Evolutionary conservation across 2,113 vertebrate genomes (phyloP).

Genomic region (Regulus satrapa): DNA sequence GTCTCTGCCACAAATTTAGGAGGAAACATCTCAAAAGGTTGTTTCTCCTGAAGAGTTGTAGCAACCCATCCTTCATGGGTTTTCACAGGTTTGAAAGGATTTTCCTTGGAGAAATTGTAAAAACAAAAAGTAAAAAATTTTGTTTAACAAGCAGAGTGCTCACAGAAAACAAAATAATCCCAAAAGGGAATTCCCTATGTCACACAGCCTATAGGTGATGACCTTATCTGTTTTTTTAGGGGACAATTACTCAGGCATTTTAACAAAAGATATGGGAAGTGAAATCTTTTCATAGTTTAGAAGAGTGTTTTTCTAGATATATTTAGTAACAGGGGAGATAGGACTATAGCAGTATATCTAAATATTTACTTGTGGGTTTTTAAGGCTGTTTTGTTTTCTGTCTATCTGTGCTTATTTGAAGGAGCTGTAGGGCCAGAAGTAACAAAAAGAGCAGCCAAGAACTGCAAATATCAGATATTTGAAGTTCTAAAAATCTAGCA

Average conservation of each 20-base stretch:
- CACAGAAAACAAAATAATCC: not conserved
- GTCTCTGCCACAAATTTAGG: not conserved
- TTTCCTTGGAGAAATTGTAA: not conserved
- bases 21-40: not conserved
- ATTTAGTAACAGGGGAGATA: not conserved
- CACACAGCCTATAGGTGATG: not conserved
- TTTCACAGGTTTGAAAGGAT: not conserved
- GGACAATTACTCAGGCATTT: not conserved
- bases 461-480: not conserved
- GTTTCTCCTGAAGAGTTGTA: not conserved
- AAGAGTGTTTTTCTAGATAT: not conserved
- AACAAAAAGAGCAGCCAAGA: not conserved
- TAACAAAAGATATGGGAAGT: not conserved
- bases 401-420: not conserved
- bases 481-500: not conserved
- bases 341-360: not conserved
- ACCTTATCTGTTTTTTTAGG: not conserved
- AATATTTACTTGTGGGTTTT: not conserved
- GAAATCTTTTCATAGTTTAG: not conserved
- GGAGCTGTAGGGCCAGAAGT: not conserved
- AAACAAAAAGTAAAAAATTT: not conserved
- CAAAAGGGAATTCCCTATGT: not conserved
- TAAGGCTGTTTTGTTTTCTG: not conserved
- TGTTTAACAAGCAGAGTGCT: not conserved
- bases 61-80: not conserved